phyloP scores from a whole-genome alignment of 92 coral and sea anemone species.

The Epizoanthus stellaris region DNA sequence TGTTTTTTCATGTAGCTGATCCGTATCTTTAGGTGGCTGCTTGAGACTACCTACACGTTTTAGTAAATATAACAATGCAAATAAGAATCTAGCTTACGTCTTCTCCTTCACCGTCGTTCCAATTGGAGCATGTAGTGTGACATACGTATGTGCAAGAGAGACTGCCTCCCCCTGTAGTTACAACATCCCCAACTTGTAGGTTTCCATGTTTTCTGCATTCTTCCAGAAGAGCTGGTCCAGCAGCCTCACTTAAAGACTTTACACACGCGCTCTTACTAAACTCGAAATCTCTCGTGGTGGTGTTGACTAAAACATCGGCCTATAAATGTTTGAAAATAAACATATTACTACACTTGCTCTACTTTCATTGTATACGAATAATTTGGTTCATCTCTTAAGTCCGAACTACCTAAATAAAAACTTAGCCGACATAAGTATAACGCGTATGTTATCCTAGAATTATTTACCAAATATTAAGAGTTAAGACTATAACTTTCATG shows the following conservation, averaged over 20 bases:
- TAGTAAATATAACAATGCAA: too few relatives aligned
- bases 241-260: constrained; percentile 62
- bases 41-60: too few relatives aligned
- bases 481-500: too few relatives aligned
- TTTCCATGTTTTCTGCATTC: constrained; percentile 60
- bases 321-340: not conserved
- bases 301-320: constrained; percentile 79
- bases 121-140: constrained; percentile 57
- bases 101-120: constrained; percentile 65
- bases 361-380: too few relatives aligned
- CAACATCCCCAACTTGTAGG: constrained; percentile 60
- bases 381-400: not conserved
- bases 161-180: constrained; percentile 62
- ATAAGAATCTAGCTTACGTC: constrained; percentile 39
- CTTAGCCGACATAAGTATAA: too few relatives aligned
- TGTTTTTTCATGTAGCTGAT: too few relatives aligned
- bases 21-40: too few relatives aligned
- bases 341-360: too few relatives aligned
- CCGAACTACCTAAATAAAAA: too few relatives aligned
- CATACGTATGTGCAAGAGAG: constrained; percentile 60
- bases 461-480: too few relatives aligned
- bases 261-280: constrained; percentile 67
- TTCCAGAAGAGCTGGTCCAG: constrained; percentile 71
- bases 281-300: constrained; percentile 61
- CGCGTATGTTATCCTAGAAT: too few relatives aligned